A percentile compares a stretch with the other conserved stretches of the same genome.
Evolutionary conservation across 2,113 vertebrate species (phyloP).

Genomic region (Cavia aperea): DNA sequence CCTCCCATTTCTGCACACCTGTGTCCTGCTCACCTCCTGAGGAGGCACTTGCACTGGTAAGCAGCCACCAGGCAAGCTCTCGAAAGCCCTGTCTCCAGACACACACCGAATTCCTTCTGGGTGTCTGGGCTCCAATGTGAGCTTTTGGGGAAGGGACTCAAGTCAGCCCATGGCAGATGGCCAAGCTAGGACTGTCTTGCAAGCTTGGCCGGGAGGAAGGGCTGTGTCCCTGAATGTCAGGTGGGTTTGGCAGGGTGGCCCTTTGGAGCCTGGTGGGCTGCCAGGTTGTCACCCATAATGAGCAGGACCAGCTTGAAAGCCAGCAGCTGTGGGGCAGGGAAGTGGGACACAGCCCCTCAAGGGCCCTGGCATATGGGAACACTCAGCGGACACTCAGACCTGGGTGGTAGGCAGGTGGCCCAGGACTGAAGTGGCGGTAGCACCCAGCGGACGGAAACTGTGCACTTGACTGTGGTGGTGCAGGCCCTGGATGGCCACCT

Average conservation of each 20-base stretch:
- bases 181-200: background rate
- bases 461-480: accelerated
- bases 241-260: background rate
- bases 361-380: background rate
- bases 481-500: background rate
- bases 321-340: background rate
- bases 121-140: background rate
- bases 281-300: background rate
- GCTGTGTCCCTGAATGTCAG: background rate
- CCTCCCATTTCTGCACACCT: background rate
- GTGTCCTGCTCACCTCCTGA: background rate
- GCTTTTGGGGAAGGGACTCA: background rate
- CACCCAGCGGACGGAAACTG: background rate
- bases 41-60: background rate
- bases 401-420: background rate
- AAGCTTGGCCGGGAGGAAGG: background rate
- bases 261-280: background rate
- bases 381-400: background rate
- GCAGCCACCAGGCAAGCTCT: background rate
- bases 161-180: background rate
- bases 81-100: background rate
- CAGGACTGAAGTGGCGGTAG: background rate
- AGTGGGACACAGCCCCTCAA: background rate
- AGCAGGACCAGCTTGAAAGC: background rate
- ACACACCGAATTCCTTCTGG: background rate